Evolutionary conservation across 1,140 invertebrate species (phyloP).

Genomic region (Pseudomyrmex dendroicus): DNA sequence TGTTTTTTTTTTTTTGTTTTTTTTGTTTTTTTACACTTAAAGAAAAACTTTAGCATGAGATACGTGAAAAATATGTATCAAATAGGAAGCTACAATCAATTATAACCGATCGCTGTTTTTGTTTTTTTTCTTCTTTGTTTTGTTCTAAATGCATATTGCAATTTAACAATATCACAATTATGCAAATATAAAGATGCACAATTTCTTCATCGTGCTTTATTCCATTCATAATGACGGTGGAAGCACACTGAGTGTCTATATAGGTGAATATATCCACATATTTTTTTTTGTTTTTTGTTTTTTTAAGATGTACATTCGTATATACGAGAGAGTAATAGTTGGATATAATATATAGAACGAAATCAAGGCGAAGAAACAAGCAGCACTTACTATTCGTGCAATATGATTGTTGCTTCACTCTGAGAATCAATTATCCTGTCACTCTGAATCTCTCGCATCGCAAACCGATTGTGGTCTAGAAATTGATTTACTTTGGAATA

Average conservation of each 20-base stretch:
- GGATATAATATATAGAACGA: slow-evolving; percentile 49
- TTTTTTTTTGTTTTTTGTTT: slow-evolving; percentile 65
- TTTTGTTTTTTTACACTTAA: slow-evolving; percentile 48
- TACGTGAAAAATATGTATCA: slow-evolving; percentile 63
- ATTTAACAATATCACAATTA: slow-evolving; percentile 74
- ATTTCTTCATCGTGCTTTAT: slow-evolving; percentile 67
- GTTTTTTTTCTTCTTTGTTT: slow-evolving; percentile 60
- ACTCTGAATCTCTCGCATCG: background rate
- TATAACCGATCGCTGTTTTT: slow-evolving; percentile 54
- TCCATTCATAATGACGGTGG: slow-evolving; percentile 75
- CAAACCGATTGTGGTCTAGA: background rate
- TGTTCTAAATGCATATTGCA: slow-evolving; percentile 56
- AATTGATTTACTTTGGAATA: background rate
- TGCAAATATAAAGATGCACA: slow-evolving; percentile 67
- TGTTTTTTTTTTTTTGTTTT: background rate
- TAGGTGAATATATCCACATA: slow-evolving; percentile 37
- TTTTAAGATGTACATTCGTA: slow-evolving; percentile 68
- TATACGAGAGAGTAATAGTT: slow-evolving; percentile 63
- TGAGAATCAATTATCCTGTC: slow-evolving; percentile 67
- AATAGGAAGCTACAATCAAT: slow-evolving; percentile 60
- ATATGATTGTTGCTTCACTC: slow-evolving; percentile 59
- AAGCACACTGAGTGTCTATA: slow-evolving; percentile 79
- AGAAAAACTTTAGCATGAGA: slow-evolving; percentile 48
- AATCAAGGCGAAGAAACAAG: slow-evolving; percentile 66
- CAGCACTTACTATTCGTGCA: slow-evolving; percentile 45